Conservation (phyloP, 2,797 vertebrate genomes). For the Sciurus carolinensis region DNA sequence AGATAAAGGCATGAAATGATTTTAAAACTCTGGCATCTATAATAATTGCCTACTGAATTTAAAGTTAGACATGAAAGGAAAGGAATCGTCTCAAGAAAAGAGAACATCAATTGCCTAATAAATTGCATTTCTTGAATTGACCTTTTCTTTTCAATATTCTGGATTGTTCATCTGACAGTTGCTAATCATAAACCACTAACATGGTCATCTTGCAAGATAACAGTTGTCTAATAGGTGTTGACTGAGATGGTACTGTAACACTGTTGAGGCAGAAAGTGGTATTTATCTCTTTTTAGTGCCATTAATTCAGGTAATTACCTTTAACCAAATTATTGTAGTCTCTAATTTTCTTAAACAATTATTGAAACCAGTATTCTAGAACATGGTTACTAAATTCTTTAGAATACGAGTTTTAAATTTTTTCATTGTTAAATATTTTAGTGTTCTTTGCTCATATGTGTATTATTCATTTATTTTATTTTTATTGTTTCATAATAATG, state of each 20-base stretch:
- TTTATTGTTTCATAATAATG: not conserved
- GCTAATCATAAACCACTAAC: not conserved
- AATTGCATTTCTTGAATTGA: not conserved
- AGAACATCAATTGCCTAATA: not conserved
- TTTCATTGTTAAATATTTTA: not conserved
- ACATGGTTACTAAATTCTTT: not conserved
- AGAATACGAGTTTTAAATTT: not conserved
- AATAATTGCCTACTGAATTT: not conserved
- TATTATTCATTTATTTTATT: not conserved
- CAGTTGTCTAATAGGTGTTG: not conserved
- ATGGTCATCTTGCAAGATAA: not conserved
- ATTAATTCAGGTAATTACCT: not conserved
- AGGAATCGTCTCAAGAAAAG: not conserved
- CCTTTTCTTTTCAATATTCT: not conserved
- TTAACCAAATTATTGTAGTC: not conserved
- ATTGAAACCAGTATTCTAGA: not conserved
- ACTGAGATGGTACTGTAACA: not conserved
- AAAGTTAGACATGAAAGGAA: conserved; percentile 22
- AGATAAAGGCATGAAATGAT: not conserved
- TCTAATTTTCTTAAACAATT: not conserved
- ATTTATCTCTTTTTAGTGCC: not conserved
- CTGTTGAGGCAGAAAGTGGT: not conserved
- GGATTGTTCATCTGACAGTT: not conserved
- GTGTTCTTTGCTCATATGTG: no score
- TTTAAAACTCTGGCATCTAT: not conserved